Evolutionary conservation across 2,113 vertebrate genomes (phyloP).

Genomic region (Scomber scombrus): DNA sequence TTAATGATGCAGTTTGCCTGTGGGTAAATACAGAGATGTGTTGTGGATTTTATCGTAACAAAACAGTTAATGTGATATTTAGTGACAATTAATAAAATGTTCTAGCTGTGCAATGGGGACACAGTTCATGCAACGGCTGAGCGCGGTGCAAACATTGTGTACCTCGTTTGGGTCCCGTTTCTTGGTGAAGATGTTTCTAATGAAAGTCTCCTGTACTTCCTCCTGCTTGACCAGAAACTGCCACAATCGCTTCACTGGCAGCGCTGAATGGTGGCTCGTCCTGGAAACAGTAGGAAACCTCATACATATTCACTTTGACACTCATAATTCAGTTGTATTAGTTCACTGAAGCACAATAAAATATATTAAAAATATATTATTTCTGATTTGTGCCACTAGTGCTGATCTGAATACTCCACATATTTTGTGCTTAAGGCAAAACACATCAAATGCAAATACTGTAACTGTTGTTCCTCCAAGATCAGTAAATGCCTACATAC

Average conservation of each 20-base stretch:
- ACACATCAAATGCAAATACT: conserved; percentile 33
- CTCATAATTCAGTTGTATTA: conserved; percentile 17
- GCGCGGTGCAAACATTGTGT: conserved; percentile 24
- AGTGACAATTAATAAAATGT: conserved; percentile 32
- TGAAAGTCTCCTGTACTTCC: conserved; percentile 96
- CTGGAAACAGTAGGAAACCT: conserved; percentile 75
- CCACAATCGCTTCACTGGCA: conserved; percentile 96
- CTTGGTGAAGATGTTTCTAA: conserved; percentile 96
- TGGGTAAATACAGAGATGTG: conserved; percentile 32
- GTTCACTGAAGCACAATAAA: conserved; percentile 43
- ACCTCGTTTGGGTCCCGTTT: conserved; percentile 92
- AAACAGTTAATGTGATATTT: conserved; percentile 62
- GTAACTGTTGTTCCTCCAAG: conserved; percentile 2
- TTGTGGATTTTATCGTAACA: conserved; percentile 34
- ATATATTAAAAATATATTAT: conserved; percentile 1
- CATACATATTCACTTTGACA: conserved; percentile 6
- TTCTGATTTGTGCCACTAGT: conserved; percentile 19
- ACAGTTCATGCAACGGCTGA: conserved; percentile 18
- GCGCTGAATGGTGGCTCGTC: conserved; percentile 87
- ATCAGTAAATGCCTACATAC: not conserved
- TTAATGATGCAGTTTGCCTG: conserved; percentile 33
- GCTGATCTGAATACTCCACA: conserved; percentile 34
- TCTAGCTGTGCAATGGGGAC: conserved; percentile 11
- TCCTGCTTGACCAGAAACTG: conserved; percentile 97
- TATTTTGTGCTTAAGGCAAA: conserved; percentile 41